Conservation (phyloP, 2,888 invertebrate species). For the Nymphalis urticae region DNA sequence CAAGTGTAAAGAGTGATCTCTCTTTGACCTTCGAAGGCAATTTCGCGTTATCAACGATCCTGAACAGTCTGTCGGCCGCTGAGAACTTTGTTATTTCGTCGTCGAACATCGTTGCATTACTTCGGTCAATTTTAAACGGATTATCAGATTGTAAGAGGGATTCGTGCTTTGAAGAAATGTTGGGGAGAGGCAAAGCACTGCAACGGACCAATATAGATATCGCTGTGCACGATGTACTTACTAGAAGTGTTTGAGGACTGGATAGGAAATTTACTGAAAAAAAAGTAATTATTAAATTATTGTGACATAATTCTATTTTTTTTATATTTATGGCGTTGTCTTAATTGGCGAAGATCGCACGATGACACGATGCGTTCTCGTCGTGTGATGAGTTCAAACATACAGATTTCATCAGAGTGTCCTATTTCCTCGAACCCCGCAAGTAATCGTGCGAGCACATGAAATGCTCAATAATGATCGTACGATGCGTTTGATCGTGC, state of each 20-base stretch:
- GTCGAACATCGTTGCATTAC: slow-evolving; percentile 42
- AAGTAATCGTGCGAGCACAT: too few species aligned
- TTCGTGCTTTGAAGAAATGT: slow-evolving; percentile 65
- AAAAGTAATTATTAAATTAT: neutral
- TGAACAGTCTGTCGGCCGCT: slow-evolving; percentile 86
- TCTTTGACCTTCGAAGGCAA: slow-evolving; percentile 88
- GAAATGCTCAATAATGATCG: too few species aligned
- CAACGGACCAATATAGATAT: slow-evolving; percentile 87
- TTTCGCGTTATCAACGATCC: slow-evolving; percentile 87
- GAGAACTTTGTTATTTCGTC: slow-evolving; percentile 83
- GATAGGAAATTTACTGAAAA: slow-evolving; percentile 84
- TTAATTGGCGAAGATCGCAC: too few species aligned
- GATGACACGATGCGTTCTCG: too few species aligned
- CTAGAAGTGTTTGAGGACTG: slow-evolving; percentile 83
- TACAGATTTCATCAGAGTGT: too few species aligned
- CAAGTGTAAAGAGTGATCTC: slow-evolving; percentile 88
- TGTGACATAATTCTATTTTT: too few species aligned
- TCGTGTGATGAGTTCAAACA: too few species aligned
- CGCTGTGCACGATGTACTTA: slow-evolving; percentile 86
- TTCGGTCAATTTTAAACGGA: slow-evolving; percentile 62
- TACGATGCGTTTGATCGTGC: too few species aligned
- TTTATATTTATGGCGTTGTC: too few species aligned
- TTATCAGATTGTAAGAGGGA: slow-evolving; percentile 59
- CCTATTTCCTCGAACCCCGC: too few species aligned
- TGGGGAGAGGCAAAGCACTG: slow-evolving; percentile 85